These are phyloP conservation scores for Tetranychus cinnabarinus DNA, from an alignment of 1,140 invertebrate species.

Conservation along the genomic window DNA sequence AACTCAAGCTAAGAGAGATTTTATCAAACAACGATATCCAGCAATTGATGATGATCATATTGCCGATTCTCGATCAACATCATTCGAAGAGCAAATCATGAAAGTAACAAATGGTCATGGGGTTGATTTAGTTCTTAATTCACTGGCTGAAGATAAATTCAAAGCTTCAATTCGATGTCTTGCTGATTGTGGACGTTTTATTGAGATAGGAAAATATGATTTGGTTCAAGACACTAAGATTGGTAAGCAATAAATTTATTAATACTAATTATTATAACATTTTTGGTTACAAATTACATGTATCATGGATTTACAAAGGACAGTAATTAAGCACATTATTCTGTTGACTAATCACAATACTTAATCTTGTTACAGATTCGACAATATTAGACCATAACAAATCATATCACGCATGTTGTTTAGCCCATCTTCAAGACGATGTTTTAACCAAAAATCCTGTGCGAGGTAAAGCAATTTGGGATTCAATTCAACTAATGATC, in stretches of 20 bases:
- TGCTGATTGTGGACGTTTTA: constrained; percentile 64
- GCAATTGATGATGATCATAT: constrained; percentile 53
- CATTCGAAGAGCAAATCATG: constrained; percentile 66
- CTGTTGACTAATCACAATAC: constrained; percentile 21
- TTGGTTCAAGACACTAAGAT: constrained; percentile 51
- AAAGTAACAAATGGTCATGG: constrained; percentile 42
- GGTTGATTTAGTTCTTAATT: constrained; percentile 40
- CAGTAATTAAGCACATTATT: background rate
- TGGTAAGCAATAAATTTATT: background rate
- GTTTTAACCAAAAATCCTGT: constrained; percentile 13
- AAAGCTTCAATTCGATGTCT: constrained; percentile 74
- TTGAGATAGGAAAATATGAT: constrained; percentile 93
- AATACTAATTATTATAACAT: background rate
- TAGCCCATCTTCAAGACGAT: constrained; percentile 60
- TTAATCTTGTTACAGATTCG: constrained; percentile 28
- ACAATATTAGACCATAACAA: constrained; percentile 68
- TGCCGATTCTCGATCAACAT: constrained; percentile 70
- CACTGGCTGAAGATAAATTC: constrained; percentile 42
- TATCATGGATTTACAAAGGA: background rate
- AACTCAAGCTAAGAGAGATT: constrained; percentile 57
- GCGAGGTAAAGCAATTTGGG: background rate
- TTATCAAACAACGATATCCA: constrained; percentile 67
- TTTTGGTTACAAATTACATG: background rate
- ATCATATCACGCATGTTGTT: constrained; percentile 77
- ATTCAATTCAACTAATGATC: constrained; percentile 27